Percentiles rank a stretch among this genome's conserved stretches.
Conservation (phyloP, 2,113 vertebrate species). For the Peromyscus californicus region DNA sequence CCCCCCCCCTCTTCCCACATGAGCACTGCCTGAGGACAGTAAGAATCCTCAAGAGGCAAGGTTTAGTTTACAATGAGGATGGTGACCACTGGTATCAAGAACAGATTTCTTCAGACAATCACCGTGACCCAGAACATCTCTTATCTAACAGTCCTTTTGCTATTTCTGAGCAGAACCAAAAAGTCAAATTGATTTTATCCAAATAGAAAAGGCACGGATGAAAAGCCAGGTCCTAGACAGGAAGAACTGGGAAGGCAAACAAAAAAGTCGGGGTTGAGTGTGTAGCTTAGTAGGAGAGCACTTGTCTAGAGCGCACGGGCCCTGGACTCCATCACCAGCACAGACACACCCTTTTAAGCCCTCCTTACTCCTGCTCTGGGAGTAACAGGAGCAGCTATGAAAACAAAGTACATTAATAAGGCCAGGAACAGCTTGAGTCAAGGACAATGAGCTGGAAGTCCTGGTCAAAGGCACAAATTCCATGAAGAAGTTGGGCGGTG, state of each 20-base stretch:
- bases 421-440: not conserved
- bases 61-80: constrained; percentile 20
- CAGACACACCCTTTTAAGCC: not conserved
- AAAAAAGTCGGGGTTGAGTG: not conserved
- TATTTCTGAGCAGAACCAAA: constrained; percentile 65
- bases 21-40: not conserved
- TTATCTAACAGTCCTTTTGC: constrained; percentile 62
- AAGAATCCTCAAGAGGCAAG: not conserved
- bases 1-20: not conserved
- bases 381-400: not conserved
- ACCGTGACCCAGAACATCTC: constrained; percentile 54
- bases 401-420: not conserved
- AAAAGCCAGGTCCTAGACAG: not conserved
- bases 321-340: not conserved
- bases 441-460: not conserved
- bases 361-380: not conserved
- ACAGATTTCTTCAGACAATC: constrained; percentile 35
- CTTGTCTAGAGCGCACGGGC: not conserved
- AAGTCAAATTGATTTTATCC: constrained; percentile 45
- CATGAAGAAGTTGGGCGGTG: not conserved
- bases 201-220: not conserved
- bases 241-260: not conserved
- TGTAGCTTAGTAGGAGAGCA: not conserved
- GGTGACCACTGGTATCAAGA: not conserved
- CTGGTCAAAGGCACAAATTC: constrained; percentile 14